Evolutionary conservation across 2,113 vertebrate species (phyloP).

Genomic region (Lycaon pictus): DNA sequence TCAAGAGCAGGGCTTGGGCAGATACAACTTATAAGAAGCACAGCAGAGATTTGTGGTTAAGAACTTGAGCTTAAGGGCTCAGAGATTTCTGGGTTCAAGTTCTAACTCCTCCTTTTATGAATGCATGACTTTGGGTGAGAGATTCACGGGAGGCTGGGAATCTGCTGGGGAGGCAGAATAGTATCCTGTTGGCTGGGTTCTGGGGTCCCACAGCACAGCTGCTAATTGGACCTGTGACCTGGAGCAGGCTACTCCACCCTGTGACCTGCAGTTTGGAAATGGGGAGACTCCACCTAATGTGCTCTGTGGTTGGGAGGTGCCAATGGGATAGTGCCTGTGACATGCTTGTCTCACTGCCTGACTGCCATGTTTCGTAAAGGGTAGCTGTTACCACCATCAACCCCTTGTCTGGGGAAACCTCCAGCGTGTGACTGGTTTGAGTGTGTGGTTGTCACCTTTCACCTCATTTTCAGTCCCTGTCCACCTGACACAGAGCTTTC

Average conservation of each 20-base stretch:
- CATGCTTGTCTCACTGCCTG: no score
- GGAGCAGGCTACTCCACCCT: background rate
- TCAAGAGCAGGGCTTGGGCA: background rate
- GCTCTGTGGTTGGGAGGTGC: background rate
- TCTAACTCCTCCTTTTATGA: background rate
- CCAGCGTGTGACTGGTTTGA: background rate
- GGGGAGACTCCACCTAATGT: background rate
- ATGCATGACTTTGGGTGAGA: background rate
- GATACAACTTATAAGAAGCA: background rate
- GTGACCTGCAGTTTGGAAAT: background rate
- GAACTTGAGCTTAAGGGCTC: conserved; percentile 23
- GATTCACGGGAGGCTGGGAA: background rate
- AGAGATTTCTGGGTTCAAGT: conserved; percentile 10
- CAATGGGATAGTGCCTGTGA: no score
- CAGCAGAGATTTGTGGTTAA: conserved; percentile 6
- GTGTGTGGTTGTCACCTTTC: conserved; percentile 17
- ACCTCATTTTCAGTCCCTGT: background rate
- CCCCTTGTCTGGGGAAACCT: background rate
- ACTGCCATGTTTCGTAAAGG: background rate
- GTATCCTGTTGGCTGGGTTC: background rate
- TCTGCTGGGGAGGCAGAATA: background rate
- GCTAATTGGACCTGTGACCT: background rate
- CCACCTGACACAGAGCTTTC: background rate
- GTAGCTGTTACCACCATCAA: background rate
- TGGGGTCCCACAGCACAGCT: background rate